phyloP scores from a whole-genome alignment of 2,888 invertebrate genomes.

The Colostygia pectinataria region DNA sequence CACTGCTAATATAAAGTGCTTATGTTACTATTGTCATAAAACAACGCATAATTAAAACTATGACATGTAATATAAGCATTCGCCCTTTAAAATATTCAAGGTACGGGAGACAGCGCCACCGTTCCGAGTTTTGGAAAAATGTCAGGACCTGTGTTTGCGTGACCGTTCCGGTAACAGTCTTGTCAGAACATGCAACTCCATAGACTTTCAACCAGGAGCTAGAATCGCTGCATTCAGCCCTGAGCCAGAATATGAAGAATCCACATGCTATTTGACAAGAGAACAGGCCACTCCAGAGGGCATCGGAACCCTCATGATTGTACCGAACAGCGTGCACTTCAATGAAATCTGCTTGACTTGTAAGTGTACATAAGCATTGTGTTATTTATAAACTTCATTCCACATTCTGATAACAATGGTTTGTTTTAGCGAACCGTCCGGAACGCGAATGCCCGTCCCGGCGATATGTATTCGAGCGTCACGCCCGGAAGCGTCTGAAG shows the following conservation, averaged over 20 bases:
- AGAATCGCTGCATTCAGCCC: constrained; percentile 92
- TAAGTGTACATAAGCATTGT: constrained; percentile 81
- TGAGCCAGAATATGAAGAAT: constrained; percentile 93
- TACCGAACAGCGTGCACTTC: constrained; percentile 94
- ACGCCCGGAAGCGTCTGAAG: constrained; percentile 92
- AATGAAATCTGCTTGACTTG: constrained; percentile 95
- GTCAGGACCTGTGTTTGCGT: constrained; percentile 92
- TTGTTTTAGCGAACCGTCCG: constrained; percentile 86
- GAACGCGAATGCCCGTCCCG: constrained; percentile 95
- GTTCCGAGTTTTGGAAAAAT: constrained; percentile 93
- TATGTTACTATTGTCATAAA: constrained; percentile 17
- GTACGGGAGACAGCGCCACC: constrained; percentile 92
- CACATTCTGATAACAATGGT: constrained; percentile 17
- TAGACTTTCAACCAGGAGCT: constrained; percentile 95
- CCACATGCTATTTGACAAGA: constrained; percentile 92
- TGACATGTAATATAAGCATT: constrained; percentile 18
- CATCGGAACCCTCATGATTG: constrained; percentile 93
- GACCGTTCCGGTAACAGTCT: constrained; percentile 92
- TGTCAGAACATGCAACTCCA: constrained; percentile 92
- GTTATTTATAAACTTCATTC: constrained; percentile 26
- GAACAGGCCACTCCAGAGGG: constrained; percentile 95
- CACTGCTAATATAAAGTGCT: constrained; percentile 16
- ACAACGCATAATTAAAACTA: constrained; percentile 18
- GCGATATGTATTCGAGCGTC: constrained; percentile 93
- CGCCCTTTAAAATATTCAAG: constrained; percentile 54